These are phyloP conservation scores for Mycteria americana DNA, from an alignment of 2,797 vertebrate species.

Conservation along the genomic window DNA sequence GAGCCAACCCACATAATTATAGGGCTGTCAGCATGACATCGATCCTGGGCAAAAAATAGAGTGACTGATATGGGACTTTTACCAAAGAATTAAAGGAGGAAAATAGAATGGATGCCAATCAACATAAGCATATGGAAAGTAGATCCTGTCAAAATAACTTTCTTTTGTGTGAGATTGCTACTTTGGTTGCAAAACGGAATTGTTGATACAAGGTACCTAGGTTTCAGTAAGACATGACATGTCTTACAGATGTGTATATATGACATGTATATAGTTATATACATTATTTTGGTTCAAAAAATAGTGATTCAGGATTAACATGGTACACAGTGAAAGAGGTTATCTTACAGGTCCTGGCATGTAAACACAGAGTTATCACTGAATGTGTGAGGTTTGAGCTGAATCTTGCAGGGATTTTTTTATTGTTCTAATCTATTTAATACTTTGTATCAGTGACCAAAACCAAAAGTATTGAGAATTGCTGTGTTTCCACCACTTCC, in stretches of 20 bases:
- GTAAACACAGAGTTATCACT: not conserved
- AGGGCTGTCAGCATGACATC: not conserved
- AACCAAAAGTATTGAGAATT: not conserved
- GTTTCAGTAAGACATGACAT: not conserved
- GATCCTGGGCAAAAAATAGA: not conserved
- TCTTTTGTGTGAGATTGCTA: not conserved
- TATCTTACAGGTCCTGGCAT: not conserved
- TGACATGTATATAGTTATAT: not conserved
- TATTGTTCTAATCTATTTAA: not conserved
- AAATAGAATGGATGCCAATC: not conserved
- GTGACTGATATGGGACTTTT: constrained; percentile 10
- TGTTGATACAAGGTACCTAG: not conserved
- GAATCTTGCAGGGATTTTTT: not conserved
- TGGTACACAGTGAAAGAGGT: not conserved
- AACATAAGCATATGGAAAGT: not conserved
- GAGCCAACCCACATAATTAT: constrained; percentile 20
- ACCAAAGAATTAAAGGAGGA: constrained; percentile 5
- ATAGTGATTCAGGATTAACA: not conserved
- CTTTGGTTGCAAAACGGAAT: not conserved
- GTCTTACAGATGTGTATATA: not conserved
- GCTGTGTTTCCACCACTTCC: not conserved
- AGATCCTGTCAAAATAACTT: constrained; percentile 31
- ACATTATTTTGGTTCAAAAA: not conserved
- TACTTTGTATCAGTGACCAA: not conserved
- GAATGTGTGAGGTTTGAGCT: not conserved